phyloP scores from a whole-genome alignment of 2,113 vertebrate genomes.

The Danio rerio region GRCz12tu NC_133178.1:22459501-22460000 shows the following conservation, averaged over 20 bases:
- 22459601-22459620: slow-evolving; percentile 51
- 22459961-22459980: no score
- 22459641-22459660: slow-evolving; percentile 34
- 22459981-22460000: neutral
- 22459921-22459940: neutral
- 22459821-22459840: slow-evolving; percentile 83
- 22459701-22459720: slow-evolving; percentile 61
- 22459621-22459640: slow-evolving; percentile 47
- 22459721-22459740: slow-evolving; percentile 67
- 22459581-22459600: neutral
- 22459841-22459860: slow-evolving; percentile 79
- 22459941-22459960: no score
- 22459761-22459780: slow-evolving; percentile 86
- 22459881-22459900: slow-evolving; percentile 26
- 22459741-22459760: slow-evolving; percentile 62
- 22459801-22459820: slow-evolving; percentile 77
- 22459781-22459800: slow-evolving; percentile 77
- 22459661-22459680: slow-evolving; percentile 44
- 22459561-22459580: slow-evolving; percentile 21
- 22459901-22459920: neutral
- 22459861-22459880: slow-evolving; percentile 53
- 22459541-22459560: slow-evolving; percentile 14
- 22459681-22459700: slow-evolving; percentile 44
- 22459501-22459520: neutral
- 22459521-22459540: neutral